phyloP scores from a whole-genome alignment of 1,140 invertebrate genomes.

The Leptonema lineaticorne region DNA sequence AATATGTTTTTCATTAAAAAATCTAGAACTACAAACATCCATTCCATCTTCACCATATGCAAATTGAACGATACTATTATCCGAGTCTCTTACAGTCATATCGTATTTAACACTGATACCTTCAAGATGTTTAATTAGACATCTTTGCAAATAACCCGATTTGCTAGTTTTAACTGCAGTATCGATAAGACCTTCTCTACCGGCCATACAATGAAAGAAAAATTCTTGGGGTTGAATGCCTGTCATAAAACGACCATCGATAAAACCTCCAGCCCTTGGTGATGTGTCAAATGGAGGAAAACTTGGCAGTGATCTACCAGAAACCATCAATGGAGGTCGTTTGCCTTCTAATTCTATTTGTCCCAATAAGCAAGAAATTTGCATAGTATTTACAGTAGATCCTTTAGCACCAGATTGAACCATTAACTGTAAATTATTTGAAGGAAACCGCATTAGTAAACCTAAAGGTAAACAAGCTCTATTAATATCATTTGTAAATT shows the following conservation, averaged over 20 bases:
- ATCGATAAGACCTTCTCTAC: conserved; percentile 90
- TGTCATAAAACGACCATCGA: conserved; percentile 94
- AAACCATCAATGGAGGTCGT: conserved; percentile 91
- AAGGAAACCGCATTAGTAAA: conserved; percentile 83
- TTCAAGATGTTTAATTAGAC: conserved; percentile 97
- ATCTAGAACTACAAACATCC: conserved; percentile 86
- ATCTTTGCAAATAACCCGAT: conserved; percentile 97
- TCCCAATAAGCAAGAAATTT: conserved; percentile 94
- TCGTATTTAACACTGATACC: conserved; percentile 91
- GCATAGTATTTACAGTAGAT: conserved; percentile 93
- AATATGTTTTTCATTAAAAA: conserved; percentile 77
- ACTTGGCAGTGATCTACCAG: conserved; percentile 89
- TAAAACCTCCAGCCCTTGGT: conserved; percentile 94
- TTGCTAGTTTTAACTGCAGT: conserved; percentile 91
- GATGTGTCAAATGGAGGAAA: conserved; percentile 89
- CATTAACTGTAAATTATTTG: conserved; percentile 97
- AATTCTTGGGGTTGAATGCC: conserved; percentile 97
- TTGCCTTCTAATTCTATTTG: conserved; percentile 99
- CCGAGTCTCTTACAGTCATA: conserved; percentile 91
- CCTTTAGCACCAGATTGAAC: conserved; percentile 98
- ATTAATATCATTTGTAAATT: conserved; percentile 88
- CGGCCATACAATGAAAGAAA: conserved; percentile 99
- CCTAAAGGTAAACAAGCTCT: conserved; percentile 79
- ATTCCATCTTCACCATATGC: conserved; percentile 98
- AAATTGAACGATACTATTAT: conserved; percentile 93